Evolutionary conservation across 2,797 vertebrate species (phyloP).

Genomic region (Urosaurus nigricauda): DNA sequence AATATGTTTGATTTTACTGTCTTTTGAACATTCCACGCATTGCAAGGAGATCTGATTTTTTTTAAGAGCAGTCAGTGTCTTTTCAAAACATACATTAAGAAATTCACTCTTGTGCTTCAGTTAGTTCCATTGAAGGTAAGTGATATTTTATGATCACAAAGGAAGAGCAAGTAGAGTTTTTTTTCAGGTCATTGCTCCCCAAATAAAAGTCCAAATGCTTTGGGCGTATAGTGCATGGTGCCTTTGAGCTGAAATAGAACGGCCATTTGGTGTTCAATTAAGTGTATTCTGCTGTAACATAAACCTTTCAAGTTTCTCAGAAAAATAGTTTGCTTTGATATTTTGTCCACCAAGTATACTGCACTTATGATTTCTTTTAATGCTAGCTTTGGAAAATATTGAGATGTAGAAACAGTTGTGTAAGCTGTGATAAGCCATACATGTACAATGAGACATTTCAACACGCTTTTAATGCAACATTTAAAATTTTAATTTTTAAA

Average conservation of each 20-base stretch:
- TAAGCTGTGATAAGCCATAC: not conserved
- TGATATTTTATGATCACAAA: not conserved
- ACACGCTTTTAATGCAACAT: not conserved
- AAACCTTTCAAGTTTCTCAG: not conserved
- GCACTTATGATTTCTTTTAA: not conserved
- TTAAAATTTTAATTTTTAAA: conserved; percentile 5
- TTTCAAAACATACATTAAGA: not conserved
- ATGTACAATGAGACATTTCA: not conserved
- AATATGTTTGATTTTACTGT: not conserved
- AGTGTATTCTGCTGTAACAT: conserved; percentile 4
- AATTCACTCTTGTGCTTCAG: not conserved
- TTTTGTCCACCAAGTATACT: not conserved
- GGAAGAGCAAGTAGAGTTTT: not conserved
- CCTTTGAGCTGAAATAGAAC: conserved; percentile 3
- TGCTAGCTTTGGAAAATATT: not conserved
- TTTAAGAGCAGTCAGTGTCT: not conserved
- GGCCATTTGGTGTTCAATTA: not conserved
- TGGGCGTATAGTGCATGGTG: not conserved
- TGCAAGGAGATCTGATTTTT: not conserved
- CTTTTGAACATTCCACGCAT: not conserved
- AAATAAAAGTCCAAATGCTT: conserved; percentile 17
- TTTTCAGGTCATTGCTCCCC: conserved; percentile 13
- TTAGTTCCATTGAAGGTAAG: not conserved
- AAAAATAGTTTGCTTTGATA: not conserved
- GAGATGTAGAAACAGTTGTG: conserved; percentile 3